A percentile compares a stretch with the other conserved stretches of the same genome.
Evolutionary conservation across 1,140 invertebrate species (phyloP).

Genomic region (Mamestra configurata): DNA sequence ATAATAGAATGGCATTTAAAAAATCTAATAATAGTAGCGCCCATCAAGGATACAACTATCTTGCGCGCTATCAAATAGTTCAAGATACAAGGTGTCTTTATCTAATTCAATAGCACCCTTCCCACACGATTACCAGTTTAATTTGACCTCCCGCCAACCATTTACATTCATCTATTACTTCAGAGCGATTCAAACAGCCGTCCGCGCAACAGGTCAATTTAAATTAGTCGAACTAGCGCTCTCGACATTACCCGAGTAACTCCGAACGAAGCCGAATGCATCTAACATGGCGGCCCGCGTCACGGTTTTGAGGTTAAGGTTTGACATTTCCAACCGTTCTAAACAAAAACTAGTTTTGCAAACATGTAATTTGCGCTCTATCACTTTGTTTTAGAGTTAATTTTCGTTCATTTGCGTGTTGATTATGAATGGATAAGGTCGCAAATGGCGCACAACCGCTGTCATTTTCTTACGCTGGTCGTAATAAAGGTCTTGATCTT

Average conservation of each 20-base stretch:
- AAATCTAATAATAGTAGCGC: constrained; percentile 42
- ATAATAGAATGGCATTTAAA: constrained; percentile 34
- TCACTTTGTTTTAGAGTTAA: constrained; percentile 57
- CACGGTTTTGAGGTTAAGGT: constrained; percentile 88
- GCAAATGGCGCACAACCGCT: constrained; percentile 73
- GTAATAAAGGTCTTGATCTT: constrained; percentile 85
- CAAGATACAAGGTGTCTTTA: constrained; percentile 74
- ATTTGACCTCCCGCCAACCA: constrained; percentile 59
- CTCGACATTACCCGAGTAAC: constrained; percentile 66
- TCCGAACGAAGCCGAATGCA: constrained; percentile 76
- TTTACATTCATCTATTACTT: constrained; percentile 46
- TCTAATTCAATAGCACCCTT: constrained; percentile 71
- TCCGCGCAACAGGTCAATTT: constrained; percentile 65
- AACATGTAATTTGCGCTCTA: constrained; percentile 32
- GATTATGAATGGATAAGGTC: constrained; percentile 57
- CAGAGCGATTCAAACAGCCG: constrained; percentile 56
- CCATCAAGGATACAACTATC: constrained; percentile 57
- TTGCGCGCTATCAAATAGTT: constrained; percentile 70
- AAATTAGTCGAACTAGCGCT: constrained; percentile 63
- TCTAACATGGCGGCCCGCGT: constrained; percentile 80
- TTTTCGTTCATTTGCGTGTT: constrained; percentile 55
- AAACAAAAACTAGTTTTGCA: constrained; percentile 57
- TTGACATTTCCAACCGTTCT: constrained; percentile 83
- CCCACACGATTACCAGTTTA: constrained; percentile 58
- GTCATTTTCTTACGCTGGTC: constrained; percentile 77